These are phyloP conservation scores for Cyclura pinguis DNA, from an alignment of 2,797 vertebrate genomes.

Conservation along the genomic window DNA sequence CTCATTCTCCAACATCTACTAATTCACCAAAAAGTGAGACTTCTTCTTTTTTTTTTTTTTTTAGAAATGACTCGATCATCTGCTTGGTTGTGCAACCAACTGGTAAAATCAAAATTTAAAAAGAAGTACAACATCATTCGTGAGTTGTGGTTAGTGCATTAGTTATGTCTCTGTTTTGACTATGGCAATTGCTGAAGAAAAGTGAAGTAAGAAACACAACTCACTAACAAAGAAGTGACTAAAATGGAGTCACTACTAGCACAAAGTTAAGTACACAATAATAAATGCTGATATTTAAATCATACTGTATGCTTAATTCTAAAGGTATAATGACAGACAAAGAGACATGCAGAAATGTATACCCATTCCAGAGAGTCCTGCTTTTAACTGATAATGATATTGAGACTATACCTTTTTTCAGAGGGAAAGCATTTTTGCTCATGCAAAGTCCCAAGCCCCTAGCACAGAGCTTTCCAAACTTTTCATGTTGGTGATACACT, in stretches of 20 bases:
- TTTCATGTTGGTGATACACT: too few species aligned
- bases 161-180: background rate
- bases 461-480: too few species aligned
- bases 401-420: background rate
- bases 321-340: background rate
- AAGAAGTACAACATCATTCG: background rate
- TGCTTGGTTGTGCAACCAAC: background rate
- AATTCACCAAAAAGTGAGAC: slow-evolving; percentile 25
- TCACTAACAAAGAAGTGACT: background rate
- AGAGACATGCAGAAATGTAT: background rate
- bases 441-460: too few species aligned
- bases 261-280: background rate
- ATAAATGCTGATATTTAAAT: background rate
- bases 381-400: background rate
- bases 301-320: background rate
- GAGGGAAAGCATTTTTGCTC: background rate
- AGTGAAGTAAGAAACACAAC: background rate
- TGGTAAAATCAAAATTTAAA: background rate
- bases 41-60: background rate
- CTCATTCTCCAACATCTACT: background rate
- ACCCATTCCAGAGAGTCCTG: background rate
- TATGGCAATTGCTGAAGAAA: background rate
- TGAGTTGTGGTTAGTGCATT: background rate
- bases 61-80: background rate
- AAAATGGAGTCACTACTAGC: background rate